Percentiles rank a stretch among this genome's conserved stretches.
phyloP scores from a whole-genome alignment of 2,113 vertebrate species.

The Furnarius figulus region DNA sequence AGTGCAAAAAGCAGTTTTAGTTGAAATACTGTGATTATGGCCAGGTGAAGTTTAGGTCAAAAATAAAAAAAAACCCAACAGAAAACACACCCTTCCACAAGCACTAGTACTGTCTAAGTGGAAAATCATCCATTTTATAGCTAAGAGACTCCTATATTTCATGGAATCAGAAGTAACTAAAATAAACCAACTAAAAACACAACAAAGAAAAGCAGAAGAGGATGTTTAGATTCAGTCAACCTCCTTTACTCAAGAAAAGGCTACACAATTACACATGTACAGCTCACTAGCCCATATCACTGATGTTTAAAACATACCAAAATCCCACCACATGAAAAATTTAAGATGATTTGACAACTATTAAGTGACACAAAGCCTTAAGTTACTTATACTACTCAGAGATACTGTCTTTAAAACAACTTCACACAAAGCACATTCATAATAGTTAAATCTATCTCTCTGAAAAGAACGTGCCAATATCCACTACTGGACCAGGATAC shows the following conservation, averaged over 20 bases:
- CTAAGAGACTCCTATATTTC: background rate
- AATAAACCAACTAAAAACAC: background rate
- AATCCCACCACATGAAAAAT: background rate
- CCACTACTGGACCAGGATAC: background rate
- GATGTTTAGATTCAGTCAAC: background rate
- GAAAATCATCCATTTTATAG: background rate
- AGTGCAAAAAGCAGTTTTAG: background rate
- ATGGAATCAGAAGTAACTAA: background rate
- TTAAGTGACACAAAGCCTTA: background rate
- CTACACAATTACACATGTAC: background rate
- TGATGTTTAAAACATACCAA: background rate
- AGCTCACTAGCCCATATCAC: background rate
- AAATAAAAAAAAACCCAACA: background rate
- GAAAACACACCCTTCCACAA: background rate
- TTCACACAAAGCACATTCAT: fast-evolving
- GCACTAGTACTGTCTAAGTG: background rate
- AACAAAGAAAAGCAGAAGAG: background rate
- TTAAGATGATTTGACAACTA: background rate
- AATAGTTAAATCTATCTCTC: background rate
- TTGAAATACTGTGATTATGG: background rate
- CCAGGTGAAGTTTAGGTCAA: background rate
- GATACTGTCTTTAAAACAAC: background rate
- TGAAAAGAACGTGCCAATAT: background rate
- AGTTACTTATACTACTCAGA: background rate
- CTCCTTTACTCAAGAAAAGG: background rate